These are phyloP conservation scores for Phalacrocorax pelagicus DNA, from an alignment of 2,113 vertebrate genomes.

Conservation along the genomic window DNA sequence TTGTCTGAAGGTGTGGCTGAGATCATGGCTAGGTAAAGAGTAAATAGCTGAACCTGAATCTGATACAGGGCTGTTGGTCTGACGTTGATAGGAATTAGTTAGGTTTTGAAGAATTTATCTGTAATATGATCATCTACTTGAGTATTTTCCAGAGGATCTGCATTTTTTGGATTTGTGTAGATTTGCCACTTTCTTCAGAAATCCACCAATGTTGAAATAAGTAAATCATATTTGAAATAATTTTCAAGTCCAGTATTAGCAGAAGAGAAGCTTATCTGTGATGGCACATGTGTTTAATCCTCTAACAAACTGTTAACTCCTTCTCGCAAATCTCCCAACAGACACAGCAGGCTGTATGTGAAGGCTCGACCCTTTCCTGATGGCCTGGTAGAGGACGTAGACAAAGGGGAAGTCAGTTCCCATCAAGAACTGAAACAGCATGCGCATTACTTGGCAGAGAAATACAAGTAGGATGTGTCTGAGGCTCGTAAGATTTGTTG, in stretches of 20 bases:
- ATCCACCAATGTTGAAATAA: background rate
- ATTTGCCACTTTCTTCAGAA: background rate
- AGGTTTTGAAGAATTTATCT: background rate
- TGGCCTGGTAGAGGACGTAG: slow-evolving; percentile 79
- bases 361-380: slow-evolving; percentile 64
- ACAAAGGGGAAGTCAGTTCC: slow-evolving; percentile 73
- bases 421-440: slow-evolving; percentile 73
- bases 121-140: background rate
- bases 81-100: background rate
- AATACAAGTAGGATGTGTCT: slow-evolving; percentile 62
- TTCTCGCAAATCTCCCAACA: slow-evolving; percentile 33
- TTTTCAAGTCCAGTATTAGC: background rate
- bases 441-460: slow-evolving; percentile 63
- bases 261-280: background rate
- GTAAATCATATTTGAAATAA: background rate
- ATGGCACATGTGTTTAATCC: background rate
- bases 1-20: background rate
- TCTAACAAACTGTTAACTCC: background rate
- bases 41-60: background rate
- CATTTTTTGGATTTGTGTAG: background rate
- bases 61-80: background rate
- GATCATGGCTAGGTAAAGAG: background rate
- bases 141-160: background rate
- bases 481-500: slow-evolving; percentile 69
- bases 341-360: slow-evolving; percentile 64